Evolutionary conservation across 35 echinoderm and acorn worm genomes (phyloP).

Genomic region (Apostichopus parvimensis): DNA sequence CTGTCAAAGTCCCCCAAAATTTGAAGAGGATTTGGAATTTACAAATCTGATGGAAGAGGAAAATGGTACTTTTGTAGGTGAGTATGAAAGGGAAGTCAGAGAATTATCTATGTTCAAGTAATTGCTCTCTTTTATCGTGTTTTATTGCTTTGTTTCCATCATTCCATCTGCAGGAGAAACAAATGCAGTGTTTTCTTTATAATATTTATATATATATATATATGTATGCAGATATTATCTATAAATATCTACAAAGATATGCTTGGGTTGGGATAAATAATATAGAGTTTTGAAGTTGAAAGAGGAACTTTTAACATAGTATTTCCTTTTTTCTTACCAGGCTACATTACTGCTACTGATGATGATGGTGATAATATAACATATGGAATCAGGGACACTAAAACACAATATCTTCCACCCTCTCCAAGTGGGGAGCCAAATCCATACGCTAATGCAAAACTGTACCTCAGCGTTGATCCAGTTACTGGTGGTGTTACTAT

Average conservation of each 20-base stretch:
- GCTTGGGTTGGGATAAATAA: no score
- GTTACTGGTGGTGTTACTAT: slow-evolving; percentile 1
- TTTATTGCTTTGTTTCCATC: no score
- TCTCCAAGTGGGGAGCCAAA: neutral
- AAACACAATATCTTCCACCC: neutral
- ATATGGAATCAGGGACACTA: neutral
- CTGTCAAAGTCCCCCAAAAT: neutral
- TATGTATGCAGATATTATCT: no score
- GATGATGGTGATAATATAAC: neutral
- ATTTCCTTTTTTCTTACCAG: neutral
- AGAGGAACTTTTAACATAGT: no score
- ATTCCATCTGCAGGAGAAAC: no score
- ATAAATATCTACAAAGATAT: no score
- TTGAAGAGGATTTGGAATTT: neutral
- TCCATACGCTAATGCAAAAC: neutral
- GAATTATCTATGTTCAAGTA: no score
- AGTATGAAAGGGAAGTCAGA: neutral
- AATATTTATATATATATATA: no score
- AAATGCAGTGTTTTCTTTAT: no score
- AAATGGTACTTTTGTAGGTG: neutral
- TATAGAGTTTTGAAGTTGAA: no score
- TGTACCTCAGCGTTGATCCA: neutral
- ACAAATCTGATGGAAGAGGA: neutral
- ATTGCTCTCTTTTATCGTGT: no score
- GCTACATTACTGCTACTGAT: neutral